Evolutionary conservation across 2,113 vertebrate species (phyloP).

Genomic region (Hipposideros armiger): DNA sequence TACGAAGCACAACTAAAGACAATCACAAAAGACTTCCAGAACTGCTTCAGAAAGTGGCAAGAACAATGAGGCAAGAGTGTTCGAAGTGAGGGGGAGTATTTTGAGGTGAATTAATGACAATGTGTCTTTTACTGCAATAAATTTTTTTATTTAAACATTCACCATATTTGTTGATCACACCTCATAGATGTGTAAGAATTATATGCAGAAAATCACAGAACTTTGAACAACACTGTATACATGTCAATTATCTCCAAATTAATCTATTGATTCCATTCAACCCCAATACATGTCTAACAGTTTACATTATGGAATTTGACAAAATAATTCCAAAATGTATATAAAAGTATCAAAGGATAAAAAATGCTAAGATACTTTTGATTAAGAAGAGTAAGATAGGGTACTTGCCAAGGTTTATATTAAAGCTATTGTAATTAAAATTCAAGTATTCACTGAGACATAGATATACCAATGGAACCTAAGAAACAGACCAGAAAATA

Average conservation of each 20-base stretch:
- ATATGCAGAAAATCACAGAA: background rate
- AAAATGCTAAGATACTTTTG: background rate
- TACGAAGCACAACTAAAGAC: too few relatives aligned
- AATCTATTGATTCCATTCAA: background rate
- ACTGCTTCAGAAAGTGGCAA: too few relatives aligned
- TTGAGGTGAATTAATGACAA: too few relatives aligned
- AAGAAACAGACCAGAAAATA: constrained; percentile 22
- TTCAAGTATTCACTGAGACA: background rate
- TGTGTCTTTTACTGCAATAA: too few relatives aligned
- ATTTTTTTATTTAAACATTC: too few relatives aligned
- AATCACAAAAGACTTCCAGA: too few relatives aligned
- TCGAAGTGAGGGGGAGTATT: too few relatives aligned
- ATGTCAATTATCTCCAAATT: background rate
- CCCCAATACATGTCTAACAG: background rate
- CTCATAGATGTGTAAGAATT: background rate
- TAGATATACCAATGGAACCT: background rate
- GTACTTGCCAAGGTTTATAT: background rate
- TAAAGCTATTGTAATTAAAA: constrained; percentile 6
- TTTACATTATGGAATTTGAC: background rate
- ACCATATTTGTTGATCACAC: too few relatives aligned
- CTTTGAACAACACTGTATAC: background rate
- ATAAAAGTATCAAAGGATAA: background rate
- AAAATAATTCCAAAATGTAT: background rate
- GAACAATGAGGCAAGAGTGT: too few relatives aligned
- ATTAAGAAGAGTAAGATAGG: background rate